Evolutionary conservation across 2,888 invertebrate species (phyloP).

Genomic region (Spialia ferax): DNA sequence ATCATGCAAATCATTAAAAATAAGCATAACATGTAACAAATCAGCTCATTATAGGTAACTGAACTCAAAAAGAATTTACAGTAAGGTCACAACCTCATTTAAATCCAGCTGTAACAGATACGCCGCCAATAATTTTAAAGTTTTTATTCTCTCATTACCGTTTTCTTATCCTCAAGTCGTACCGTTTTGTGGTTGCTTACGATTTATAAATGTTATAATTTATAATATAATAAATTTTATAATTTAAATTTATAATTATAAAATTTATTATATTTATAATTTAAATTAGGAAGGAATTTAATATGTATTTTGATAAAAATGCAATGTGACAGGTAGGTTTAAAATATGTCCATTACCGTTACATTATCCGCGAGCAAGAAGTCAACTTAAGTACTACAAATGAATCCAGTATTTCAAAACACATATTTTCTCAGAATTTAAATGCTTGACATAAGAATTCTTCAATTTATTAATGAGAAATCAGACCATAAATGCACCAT

Average conservation of each 20-base stretch:
- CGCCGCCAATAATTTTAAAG: background rate
- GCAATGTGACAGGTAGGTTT: background rate
- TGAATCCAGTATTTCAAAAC: too few relatives aligned
- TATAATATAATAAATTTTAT: too few relatives aligned
- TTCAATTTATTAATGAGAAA: too few relatives aligned
- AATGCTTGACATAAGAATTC: too few relatives aligned
- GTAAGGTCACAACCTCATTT: background rate
- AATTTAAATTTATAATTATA: too few relatives aligned
- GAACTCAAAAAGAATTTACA: conserved; percentile 21
- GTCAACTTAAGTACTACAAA: background rate
- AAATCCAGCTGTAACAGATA: conserved; percentile 25
- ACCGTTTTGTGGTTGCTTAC: background rate
- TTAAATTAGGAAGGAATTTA: background rate
- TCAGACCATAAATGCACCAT: too few relatives aligned
- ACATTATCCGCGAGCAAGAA: background rate
- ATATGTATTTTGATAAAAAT: background rate
- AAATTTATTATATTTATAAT: background rate
- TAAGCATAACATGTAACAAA: background rate
- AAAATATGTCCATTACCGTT: background rate
- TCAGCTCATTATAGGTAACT: conserved; percentile 7
- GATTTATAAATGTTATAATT: background rate
- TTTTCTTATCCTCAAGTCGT: background rate
- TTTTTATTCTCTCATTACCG: background rate
- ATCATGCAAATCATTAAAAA: background rate
- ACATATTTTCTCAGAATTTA: too few relatives aligned